Evolutionary conservation across 35 echinoderm and acorn worm species (phyloP), one percentile per base, ranked within the genome.

Genomic region (Nesometra sesokonis): DNA sequence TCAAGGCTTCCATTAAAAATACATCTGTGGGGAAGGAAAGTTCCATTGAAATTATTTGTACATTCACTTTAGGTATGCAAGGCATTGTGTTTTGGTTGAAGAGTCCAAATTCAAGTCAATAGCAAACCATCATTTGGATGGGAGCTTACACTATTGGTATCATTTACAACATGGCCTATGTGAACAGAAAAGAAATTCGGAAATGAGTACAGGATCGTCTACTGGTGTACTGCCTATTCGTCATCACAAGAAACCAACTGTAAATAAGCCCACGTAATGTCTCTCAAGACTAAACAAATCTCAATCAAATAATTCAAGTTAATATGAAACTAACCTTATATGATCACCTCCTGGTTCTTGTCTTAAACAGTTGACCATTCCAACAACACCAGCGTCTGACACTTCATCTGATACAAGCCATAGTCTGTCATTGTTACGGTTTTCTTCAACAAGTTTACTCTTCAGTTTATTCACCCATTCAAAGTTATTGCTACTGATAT

Each of bases 301-400:
- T n/a, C n/a, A n/a, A n/a, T n/a, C n/a, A n/a, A n/a, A n/a, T n/a
- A n/a, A n/a, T n/a, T 43, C 15, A 43, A n/a, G n/a, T n/a, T n/a
- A n/a, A n/a, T 43, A 43, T 43, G 38, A 36, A 0, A 76, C 57
- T 86, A 30, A 97, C 94, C 94, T 93, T 37, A 97, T 88, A 80
- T 82, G 87, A 0, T 92, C 17, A 11, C 94, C 94, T 84, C 94
- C 94, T 29, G 88, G 87, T 85, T 97, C 94, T 34, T 90, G 88
- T 77, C 77, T 79, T 36, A 97, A 78, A 78, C 94, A 97, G 76
- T 97, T 97, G 0, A 91, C 89, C 84, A 97, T 77, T 67, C 94
- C 94, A 79, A 92, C 90, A 85, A 97, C 87, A 37, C 94, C 94
- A 83, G 67, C 89, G 39, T 97, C 37, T 32, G 35, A 46, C 47